Evolutionary conservation across 2,888 invertebrate genomes (phyloP).

Genomic region (Pinctada fucata): DNA sequence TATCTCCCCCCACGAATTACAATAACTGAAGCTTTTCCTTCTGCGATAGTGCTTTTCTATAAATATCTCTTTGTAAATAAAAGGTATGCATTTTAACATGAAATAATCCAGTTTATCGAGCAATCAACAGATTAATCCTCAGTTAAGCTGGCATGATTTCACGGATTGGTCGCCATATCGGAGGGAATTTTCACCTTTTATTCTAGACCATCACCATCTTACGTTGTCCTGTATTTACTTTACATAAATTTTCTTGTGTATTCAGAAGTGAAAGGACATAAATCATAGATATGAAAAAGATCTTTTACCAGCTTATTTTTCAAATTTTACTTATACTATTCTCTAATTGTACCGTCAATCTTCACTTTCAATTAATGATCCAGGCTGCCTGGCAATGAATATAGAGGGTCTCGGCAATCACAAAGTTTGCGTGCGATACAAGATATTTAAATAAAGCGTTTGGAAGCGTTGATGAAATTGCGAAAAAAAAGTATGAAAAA

Average conservation of each 20-base stretch:
- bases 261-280: not conserved
- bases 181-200: not conserved
- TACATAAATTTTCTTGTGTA: not conserved
- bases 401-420: too few species aligned
- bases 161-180: slow-evolving; percentile 23
- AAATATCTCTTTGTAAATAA: slow-evolving; percentile 28
- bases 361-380: too few species aligned
- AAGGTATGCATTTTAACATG: slow-evolving; percentile 29
- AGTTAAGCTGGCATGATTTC: slow-evolving; percentile 14
- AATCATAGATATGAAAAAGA: not conserved
- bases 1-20: slow-evolving; percentile 42
- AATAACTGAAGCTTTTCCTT: slow-evolving; percentile 13
- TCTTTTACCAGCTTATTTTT: too few species aligned
- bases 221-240: not conserved
- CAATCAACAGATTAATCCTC: slow-evolving; percentile 21
- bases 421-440: too few species aligned
- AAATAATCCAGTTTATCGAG: slow-evolving; percentile 22
- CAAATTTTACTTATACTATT: too few species aligned
- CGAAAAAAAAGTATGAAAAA: too few species aligned
- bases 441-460: too few species aligned
- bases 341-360: too few species aligned
- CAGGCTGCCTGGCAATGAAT: too few species aligned
- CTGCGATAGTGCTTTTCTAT: slow-evolving; percentile 29
- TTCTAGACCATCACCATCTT: not conserved
- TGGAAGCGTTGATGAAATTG: too few species aligned